Evolutionary conservation across 2,888 invertebrate species (phyloP).

Genomic region (Oxyteleia sp.): DNA sequence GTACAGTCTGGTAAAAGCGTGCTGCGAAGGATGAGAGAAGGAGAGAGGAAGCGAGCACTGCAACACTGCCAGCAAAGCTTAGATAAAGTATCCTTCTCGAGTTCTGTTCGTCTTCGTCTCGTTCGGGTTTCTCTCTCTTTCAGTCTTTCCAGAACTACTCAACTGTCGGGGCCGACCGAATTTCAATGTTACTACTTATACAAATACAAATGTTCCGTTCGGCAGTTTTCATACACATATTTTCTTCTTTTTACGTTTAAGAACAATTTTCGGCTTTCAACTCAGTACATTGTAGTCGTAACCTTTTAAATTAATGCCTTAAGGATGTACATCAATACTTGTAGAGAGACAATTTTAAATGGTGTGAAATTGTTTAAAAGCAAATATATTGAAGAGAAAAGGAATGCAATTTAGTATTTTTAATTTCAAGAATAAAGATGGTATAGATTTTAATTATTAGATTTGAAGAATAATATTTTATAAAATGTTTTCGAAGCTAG

Average conservation of each 20-base stretch:
- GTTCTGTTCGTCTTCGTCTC: background rate
- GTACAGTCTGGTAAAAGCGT: constrained; percentile 78
- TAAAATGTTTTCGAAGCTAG: no score
- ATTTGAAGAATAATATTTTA: no score
- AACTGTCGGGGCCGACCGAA: constrained; percentile 78
- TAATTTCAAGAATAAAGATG: no score
- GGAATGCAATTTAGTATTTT: no score
- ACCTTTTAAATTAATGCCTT: no score
- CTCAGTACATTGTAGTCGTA: no score
- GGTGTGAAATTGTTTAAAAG: no score
- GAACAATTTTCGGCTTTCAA: constrained; percentile 20
- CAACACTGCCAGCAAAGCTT: background rate
- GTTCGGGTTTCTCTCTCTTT: constrained; percentile 10
- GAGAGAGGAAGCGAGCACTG: background rate
- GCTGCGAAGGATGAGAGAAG: constrained; percentile 4
- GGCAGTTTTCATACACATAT: background rate
- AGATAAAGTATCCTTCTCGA: constrained; percentile 46
- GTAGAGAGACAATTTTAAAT: no score
- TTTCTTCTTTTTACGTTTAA: constrained; percentile 1
- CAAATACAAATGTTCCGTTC: constrained; percentile 80
- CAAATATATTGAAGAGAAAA: no score
- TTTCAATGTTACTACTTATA: constrained; percentile 84
- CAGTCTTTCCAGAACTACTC: constrained; percentile 17
- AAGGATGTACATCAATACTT: no score
- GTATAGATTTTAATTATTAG: no score